Evolutionary conservation across 2,888 invertebrate species (phyloP).

Genomic region (Pristionchus exspectatus): DNA sequence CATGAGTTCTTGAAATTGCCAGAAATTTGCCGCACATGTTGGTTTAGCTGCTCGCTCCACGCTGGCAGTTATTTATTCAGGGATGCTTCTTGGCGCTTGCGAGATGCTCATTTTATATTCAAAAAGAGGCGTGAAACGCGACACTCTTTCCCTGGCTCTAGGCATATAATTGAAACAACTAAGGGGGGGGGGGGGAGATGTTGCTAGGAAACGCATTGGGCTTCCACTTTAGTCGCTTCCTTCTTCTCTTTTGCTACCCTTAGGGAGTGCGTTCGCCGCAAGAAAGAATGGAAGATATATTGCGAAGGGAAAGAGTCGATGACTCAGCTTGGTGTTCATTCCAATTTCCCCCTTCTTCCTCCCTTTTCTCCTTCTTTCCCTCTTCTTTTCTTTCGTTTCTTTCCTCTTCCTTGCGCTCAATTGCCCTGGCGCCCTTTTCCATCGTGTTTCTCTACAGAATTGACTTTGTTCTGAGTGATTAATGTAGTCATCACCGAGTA

Average conservation of each 20-base stretch:
- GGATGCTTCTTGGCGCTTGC: background rate
- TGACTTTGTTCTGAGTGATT: too few relatives aligned
- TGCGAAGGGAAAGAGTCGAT: background rate
- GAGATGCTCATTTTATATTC: background rate
- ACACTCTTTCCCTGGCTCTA: background rate
- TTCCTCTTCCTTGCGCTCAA: background rate
- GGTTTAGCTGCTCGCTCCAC: background rate
- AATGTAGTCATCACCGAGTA: too few relatives aligned
- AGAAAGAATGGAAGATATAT: background rate
- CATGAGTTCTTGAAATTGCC: too few relatives aligned
- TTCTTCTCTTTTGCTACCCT: background rate
- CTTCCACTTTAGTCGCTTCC: background rate
- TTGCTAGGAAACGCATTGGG: background rate
- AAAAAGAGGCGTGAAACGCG: background rate
- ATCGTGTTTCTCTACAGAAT: too few relatives aligned
- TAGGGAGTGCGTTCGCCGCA: background rate
- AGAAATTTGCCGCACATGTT: background rate
- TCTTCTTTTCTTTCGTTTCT: background rate
- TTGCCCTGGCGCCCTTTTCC: background rate
- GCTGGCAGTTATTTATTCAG: background rate
- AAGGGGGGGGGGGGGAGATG: background rate
- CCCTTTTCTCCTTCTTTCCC: too few relatives aligned
- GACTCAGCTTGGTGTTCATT: slow-evolving; percentile 47
- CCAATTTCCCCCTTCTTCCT: background rate
- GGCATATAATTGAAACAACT: background rate